Evolutionary conservation across 2,888 invertebrate species (phyloP).

Genomic region (Caenorhabditis japonica): DNA sequence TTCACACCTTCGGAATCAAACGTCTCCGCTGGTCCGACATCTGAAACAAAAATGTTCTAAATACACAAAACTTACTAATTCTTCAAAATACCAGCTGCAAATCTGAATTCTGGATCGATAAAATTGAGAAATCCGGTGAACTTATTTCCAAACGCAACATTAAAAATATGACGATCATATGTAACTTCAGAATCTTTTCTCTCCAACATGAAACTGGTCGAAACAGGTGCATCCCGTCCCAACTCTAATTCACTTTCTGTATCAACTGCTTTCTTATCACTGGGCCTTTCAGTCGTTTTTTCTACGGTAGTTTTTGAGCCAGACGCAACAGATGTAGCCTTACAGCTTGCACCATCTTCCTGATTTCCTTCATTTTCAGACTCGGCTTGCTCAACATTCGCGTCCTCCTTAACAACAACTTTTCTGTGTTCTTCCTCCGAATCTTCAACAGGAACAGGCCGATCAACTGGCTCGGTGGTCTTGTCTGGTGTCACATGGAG

Average conservation of each 20-base stretch:
- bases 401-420: background rate
- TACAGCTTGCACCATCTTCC: too few relatives aligned
- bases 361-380: too few relatives aligned
- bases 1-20: conserved; percentile 21
- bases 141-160: background rate
- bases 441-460: background rate
- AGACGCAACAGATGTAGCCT: too few relatives aligned
- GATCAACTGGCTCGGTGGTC: background rate
- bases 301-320: too few relatives aligned
- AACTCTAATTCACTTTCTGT: background rate
- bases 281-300: too few relatives aligned
- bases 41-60: background rate
- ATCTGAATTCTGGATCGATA: conserved; percentile 28
- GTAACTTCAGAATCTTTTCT: conserved; percentile 11
- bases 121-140: conserved; percentile 2
- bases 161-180: conserved; percentile 2
- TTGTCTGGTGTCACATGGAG: background rate
- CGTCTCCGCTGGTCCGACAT: conserved; percentile 20
- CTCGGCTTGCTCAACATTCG: background rate
- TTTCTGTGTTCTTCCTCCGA: background rate
- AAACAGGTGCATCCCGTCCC: background rate
- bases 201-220: background rate
- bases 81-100: conserved; percentile 2
- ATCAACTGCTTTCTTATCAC: too few relatives aligned
- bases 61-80: background rate